These are phyloP conservation scores for Anseranas semipalmata DNA, from an alignment of 2,113 vertebrate genomes.

Conservation along the genomic window DNA sequence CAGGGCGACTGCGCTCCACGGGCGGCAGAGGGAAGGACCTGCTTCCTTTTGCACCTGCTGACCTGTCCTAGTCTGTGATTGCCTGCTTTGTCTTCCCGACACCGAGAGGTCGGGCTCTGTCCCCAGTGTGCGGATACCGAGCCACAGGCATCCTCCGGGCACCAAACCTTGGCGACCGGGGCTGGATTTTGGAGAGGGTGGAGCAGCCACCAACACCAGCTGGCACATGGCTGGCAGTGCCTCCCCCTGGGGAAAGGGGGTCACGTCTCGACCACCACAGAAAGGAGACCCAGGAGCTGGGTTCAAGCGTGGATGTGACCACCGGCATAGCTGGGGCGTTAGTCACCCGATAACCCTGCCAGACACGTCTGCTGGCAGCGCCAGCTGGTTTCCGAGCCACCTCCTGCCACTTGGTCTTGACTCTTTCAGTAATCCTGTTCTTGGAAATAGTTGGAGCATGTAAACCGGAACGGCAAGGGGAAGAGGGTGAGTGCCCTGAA, in stretches of 20 bases:
- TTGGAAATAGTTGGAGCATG: background rate
- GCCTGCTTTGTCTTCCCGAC: background rate
- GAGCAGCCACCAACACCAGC: background rate
- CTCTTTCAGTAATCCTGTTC: background rate
- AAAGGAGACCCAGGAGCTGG: background rate
- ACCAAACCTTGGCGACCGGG: rapidly evolving
- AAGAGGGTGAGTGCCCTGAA: background rate
- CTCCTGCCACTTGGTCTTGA: background rate
- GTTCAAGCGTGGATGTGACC: background rate
- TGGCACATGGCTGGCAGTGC: rapidly evolving
- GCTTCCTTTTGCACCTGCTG: background rate
- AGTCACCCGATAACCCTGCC: background rate
- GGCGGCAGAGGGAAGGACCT: background rate
- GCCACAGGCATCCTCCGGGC: background rate
- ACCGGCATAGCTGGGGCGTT: rapidly evolving
- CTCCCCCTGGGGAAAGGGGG: background rate
- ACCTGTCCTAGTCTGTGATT: background rate
- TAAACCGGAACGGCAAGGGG: background rate
- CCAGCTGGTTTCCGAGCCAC: background rate
- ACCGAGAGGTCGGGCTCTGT: background rate
- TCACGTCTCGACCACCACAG: background rate
- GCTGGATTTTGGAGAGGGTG: background rate
- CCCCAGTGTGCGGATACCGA: rapidly evolving
- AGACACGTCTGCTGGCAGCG: background rate
- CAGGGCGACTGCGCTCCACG: background rate